A percentile compares a stretch with the other conserved stretches of the same genome.
phyloP scores from a whole-genome alignment of 1,140 invertebrate genomes.

The Leptopilina clavipes region DNA sequence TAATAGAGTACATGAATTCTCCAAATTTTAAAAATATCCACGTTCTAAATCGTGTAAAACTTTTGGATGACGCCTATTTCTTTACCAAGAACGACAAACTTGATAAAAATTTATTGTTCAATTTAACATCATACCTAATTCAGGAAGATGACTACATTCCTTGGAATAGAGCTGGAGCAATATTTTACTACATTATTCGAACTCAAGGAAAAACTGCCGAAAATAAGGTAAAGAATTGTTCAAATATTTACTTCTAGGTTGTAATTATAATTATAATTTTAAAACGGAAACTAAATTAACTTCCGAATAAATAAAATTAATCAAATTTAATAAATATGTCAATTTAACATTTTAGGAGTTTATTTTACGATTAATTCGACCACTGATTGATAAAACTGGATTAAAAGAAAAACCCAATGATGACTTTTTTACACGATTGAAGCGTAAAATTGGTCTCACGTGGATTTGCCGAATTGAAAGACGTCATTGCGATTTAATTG shows the following conservation, averaged over 20 bases:
- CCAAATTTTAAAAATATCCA: background rate
- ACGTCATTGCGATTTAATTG: background rate
- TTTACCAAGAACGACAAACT: background rate
- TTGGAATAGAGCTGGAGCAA: background rate
- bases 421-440: background rate
- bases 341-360: background rate
- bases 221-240: too few relatives aligned
- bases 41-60: background rate
- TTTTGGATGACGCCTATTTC: background rate
- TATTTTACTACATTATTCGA: too few relatives aligned
- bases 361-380: background rate
- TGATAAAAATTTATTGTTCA: background rate
- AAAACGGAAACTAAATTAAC: too few relatives aligned
- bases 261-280: too few relatives aligned
- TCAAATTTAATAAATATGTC: too few relatives aligned
- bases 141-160: background rate
- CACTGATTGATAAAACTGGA: background rate
- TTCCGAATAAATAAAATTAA: too few relatives aligned
- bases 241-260: too few relatives aligned
- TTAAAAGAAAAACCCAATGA: background rate
- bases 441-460: background rate
- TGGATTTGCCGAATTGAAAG: background rate
- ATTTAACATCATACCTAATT: background rate
- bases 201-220: too few relatives aligned
- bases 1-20: background rate